These are phyloP conservation scores for Clarias laeviceps DNA, from an alignment of 2,797 vertebrate genomes.

Conservation along the genomic window DNA sequence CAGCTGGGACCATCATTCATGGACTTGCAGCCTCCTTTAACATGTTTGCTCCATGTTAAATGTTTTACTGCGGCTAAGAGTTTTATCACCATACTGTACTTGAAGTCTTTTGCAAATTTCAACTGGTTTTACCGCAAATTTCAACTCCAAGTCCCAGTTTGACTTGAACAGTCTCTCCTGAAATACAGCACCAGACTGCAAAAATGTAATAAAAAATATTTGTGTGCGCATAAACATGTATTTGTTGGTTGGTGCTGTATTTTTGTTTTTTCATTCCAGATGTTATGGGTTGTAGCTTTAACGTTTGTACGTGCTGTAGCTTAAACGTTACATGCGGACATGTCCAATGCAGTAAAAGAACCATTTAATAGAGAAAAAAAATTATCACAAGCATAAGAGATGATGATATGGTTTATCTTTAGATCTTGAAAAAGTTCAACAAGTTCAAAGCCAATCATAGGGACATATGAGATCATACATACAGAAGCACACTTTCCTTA, in stretches of 20 bases:
- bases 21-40: no score
- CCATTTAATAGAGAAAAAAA: background rate
- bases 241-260: background rate
- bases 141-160: no score
- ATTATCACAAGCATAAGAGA: background rate
- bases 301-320: background rate
- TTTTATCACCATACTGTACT: no score
- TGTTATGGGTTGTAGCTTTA: background rate
- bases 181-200: background rate
- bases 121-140: no score
- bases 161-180: background rate
- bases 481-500: background rate
- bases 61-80: no score
- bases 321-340: background rate
- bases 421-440: background rate
- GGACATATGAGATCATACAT: background rate
- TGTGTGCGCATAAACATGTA: no score
- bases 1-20: no score
- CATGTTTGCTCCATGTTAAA: no score
- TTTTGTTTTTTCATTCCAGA: background rate
- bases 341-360: background rate
- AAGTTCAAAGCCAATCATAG: background rate
- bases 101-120: no score
- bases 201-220: no score
- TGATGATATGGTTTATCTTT: background rate